Percentiles rank a stretch among this genome's conserved stretches.
These are phyloP conservation scores for Kryptolebias marmoratus DNA, from an alignment of 2,113 vertebrate species.

Conservation along the genomic window DNA sequence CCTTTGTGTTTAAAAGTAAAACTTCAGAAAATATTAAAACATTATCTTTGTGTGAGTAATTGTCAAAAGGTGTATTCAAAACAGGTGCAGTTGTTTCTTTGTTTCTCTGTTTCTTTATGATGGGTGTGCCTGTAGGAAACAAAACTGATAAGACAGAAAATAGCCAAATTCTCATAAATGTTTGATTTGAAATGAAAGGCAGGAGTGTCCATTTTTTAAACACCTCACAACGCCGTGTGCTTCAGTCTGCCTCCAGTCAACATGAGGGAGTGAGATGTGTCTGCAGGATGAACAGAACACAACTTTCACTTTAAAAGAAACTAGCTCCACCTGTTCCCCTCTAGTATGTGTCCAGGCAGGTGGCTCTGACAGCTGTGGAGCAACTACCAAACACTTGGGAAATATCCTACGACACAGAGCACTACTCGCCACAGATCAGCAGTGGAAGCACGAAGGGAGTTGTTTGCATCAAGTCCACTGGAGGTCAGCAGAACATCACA, in stretches of 20 bases:
- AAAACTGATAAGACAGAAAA: conserved; percentile 62
- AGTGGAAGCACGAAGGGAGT: background rate
- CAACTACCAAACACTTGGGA: conserved; percentile 10
- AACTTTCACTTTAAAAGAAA: conserved; percentile 5
- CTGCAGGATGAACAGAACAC: background rate
- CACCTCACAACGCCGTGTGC: background rate
- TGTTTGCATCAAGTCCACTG: conserved; percentile 33
- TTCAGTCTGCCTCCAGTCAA: background rate
- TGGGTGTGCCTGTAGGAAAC: conserved; percentile 48
- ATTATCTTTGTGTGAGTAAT: background rate
- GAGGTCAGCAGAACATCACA: conserved; percentile 61
- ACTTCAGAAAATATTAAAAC: background rate
- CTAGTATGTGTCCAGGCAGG: conserved; percentile 23
- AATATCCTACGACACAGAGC: background rate
- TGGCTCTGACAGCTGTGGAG: conserved; percentile 36
- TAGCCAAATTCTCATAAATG: conserved; percentile 11
- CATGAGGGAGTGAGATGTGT: conserved; percentile 1
- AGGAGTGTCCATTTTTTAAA: too few relatives aligned
- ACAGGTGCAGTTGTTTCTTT: conserved; percentile 31
- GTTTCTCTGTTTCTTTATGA: conserved; percentile 55
- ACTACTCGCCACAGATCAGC: background rate
- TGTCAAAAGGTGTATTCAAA: conserved; percentile 12
- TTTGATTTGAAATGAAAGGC: conserved; percentile 31
- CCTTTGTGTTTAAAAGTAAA: background rate
- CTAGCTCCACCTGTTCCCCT: conserved; percentile 39